A percentile compares a stretch with the other conserved stretches of the same genome.
These are phyloP conservation scores for Acrobeloides nanus DNA, from an alignment of 2,888 invertebrate species.

Conservation along the genomic window DNA sequence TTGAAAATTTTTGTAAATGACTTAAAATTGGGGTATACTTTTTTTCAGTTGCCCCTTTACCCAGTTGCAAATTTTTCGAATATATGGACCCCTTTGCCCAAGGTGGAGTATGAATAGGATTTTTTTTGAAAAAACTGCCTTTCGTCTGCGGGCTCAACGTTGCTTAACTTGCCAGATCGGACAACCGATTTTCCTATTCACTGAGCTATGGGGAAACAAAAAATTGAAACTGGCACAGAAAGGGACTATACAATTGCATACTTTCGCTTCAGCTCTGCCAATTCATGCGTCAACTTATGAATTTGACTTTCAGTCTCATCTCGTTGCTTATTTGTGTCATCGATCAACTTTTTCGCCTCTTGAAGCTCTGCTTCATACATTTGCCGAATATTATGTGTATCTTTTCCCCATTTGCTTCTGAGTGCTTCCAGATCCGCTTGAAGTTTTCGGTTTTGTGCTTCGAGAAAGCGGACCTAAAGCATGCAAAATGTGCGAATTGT, in stretches of 20 bases:
- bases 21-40: no score
- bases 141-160: slow-evolving; percentile 32
- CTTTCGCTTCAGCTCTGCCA: slow-evolving; percentile 22
- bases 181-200: no score
- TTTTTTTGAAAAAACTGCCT: no score
- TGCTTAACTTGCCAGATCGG: no score
- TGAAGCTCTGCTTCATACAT: slow-evolving; percentile 35
- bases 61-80: no score
- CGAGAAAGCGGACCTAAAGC: slow-evolving; percentile 49
- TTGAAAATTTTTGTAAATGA: no score
- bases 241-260: slow-evolving; percentile 44
- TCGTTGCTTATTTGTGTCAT: slow-evolving; percentile 35
- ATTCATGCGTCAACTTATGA: slow-evolving; percentile 2
- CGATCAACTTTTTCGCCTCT: slow-evolving; percentile 39
- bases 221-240: slow-evolving; percentile 53
- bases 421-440: slow-evolving; percentile 43
- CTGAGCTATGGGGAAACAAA: slow-evolving; percentile 37
- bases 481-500: no score
- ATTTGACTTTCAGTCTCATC: slow-evolving; percentile 5
- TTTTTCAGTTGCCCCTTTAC: no score
- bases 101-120: no score
- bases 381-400: slow-evolving; percentile 31
- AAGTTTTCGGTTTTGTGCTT: slow-evolving; percentile 52
- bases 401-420: slow-evolving; percentile 41
- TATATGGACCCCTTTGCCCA: no score